Evolutionary conservation across 2,888 invertebrate genomes (phyloP), one percentile per base, ranked within the genome.

Genomic region (Saturnia japonica): DNA sequence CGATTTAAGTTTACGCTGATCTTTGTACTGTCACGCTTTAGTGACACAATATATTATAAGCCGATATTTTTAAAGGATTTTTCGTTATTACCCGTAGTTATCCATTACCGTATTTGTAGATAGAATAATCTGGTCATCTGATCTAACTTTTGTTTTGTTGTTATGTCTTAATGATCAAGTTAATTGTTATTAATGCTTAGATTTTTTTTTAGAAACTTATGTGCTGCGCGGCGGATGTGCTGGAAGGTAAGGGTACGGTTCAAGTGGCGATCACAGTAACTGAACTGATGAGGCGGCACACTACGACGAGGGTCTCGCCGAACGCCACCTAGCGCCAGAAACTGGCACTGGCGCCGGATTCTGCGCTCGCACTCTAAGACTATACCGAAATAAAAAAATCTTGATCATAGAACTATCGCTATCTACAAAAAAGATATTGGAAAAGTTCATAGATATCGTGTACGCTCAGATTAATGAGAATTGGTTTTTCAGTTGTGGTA

Each of bases 201-300:
- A 6, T 83, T 16, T 25, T 64, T 43, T 47, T 54, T 76, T 95
- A 97, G 98, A 98, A 97, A 88, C 95, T 98, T 79, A 96, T 98
- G 85, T 98, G 98, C 93, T 97, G 97, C 87, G 96, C 98, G 54
- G 96, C 97, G 51, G 98, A 98, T 89, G 97, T 99, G n/a, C 94
- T 99, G 66, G 98, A 98, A 90, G 98, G 98, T 72, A 97, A 98
- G 85, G 97, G 97, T 1, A 95, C 97, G 19, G 97, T 97, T 1
- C 97, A 98, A 85, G 96, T 98, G 40, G 98, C 98, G 68, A 96
- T 97, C 75, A 98, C 98, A 0, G 98, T 98, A 34, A 96, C 96
- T 1, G 98, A 98, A 88, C 92, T 98, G 22, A 94, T 98, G 69
- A 95, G 96, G 74, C 95, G 97, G 12, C 91, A 91, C 70, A 75